Evolutionary conservation across 2,888 invertebrate genomes (phyloP), one percentile per base, ranked within the genome.

Genomic region (Dicycla oo): DNA sequence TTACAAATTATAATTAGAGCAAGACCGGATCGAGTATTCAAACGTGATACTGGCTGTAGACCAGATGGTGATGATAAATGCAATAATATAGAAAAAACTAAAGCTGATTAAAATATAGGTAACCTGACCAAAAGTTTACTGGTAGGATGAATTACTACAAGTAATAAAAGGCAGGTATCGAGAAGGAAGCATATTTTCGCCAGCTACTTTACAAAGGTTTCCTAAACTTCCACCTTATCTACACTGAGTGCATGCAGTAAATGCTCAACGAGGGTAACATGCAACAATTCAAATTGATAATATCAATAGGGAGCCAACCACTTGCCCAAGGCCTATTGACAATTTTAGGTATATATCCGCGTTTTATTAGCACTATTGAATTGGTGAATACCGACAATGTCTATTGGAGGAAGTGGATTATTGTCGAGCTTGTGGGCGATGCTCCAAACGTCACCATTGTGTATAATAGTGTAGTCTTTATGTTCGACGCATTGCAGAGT

Each of bases 361-460:
- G 13, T 71, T 47, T 15, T 53, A 38, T 53, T 15, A 10, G 4
- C 18, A 45, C 7, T 38, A 38, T 73, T 26, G 10, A 1, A 20
- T 30, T 15, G n/a, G 2, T 45, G 45, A 56, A 57, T 75, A 67
- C 34, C 43, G 11, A 47, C 38, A 53, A 23, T 26, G 40, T 34
- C 23, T 53, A 49, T 63, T 62, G 62, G 3, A 49, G 34, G 62
- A 66, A 67, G 49, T 63, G 53, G 57, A 62, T 57, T 66, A 71
- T 62, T 66, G 77, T 45, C 0, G 34, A 64, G n/a, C 51, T 53
- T 23, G 65, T 65, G 40, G 54, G 65, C 78, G 26, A 71, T 51
- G 63, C 20, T 64, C n/a, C 49, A 23, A 72, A 26, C 34, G 63
- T 15, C 13, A 30, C 43, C 18, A 60, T 63, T 40, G 34, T 51